Evolutionary conservation across 1,140 invertebrate genomes (phyloP), one percentile per base, ranked within the genome.

Genomic region (Cyrtorhinus lividipennis): DNA sequence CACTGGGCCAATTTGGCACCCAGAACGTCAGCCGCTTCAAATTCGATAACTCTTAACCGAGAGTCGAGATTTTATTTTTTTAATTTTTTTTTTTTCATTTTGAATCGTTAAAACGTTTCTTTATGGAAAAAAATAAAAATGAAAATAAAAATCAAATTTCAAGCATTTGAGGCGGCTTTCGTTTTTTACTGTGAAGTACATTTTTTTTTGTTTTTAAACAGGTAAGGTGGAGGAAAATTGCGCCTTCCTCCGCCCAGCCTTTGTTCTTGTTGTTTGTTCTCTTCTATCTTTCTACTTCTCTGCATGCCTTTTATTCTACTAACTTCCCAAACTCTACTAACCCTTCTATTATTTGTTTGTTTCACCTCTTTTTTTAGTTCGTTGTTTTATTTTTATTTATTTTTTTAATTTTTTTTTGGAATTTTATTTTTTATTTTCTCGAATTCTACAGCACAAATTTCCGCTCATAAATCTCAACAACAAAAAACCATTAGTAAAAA

Each of bases 281-380:
- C 48, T 53, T 53, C 48, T 53, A 12, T 53, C 20, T 53, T 20
- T 53, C 8, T 53, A 5, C 20, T 53, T 20, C 18, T 53, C 20
- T 53, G 48, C 48, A 53, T 27, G 58, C 58, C 18, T 59, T 25
- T 27, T 27, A 59, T 18, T 27, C 58, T 59, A 59, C 58, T 59
- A 59, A 59, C 58, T 59, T 30, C 58, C 58, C 58, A 59, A 59
- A 59, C 58, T 59, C 58, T 59, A 59, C 25, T 59, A 59, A 59
- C 56, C 48, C 20, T n/a, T n/a, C 53, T 53, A 24, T 65, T 58
- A 15, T 59, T 59, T 59, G 27, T 27, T 59, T 59, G n/a, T 30
- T 58, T 65, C 46, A 57, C 27, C 56, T 58, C 46, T 13, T 65
- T 56, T 65, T 56, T 46, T 2, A 13, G 5, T 25, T 61, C 57